A percentile compares a stretch with the other conserved stretches of the same genome.
These are phyloP conservation scores for Aviceda subcristata DNA, from an alignment of 2,113 vertebrate species.

Conservation along the genomic window DNA sequence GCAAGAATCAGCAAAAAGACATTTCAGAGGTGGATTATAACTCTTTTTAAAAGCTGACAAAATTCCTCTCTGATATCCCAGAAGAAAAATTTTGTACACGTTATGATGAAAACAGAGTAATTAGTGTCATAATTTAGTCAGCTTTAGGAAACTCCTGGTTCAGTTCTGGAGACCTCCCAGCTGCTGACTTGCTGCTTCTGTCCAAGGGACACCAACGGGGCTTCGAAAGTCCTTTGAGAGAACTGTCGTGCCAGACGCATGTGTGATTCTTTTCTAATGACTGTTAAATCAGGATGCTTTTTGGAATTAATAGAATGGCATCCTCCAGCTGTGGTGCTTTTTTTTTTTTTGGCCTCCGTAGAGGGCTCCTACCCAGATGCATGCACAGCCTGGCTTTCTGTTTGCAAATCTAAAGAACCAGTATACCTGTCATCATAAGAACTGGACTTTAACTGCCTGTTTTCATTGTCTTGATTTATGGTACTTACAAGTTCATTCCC, in stretches of 20 bases:
- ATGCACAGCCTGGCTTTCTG: not conserved
- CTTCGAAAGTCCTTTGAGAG: not conserved
- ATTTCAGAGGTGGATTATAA: not conserved
- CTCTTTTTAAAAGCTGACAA: not conserved
- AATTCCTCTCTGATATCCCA: not conserved
- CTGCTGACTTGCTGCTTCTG: not conserved
- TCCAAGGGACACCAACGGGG: not conserved
- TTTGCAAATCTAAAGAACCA: not conserved
- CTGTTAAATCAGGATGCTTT: not conserved
- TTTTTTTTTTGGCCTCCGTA: not conserved
- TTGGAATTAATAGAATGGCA: not conserved
- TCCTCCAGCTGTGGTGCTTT: not conserved
- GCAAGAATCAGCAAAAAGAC: not conserved
- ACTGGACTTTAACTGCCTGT: not conserved
- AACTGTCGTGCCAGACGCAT: not conserved
- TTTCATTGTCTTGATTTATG: constrained; percentile 18
- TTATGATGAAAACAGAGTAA: not conserved
- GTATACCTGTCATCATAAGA: not conserved
- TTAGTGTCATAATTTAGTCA: not conserved
- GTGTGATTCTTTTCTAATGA: not conserved
- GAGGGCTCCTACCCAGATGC: not conserved
- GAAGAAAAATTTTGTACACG: not conserved
- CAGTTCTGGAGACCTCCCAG: not conserved
- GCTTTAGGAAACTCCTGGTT: not conserved
- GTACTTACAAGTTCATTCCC: not conserved